phyloP scores from a whole-genome alignment of 2,888 invertebrate genomes.

The Xylota segnis region DNA sequence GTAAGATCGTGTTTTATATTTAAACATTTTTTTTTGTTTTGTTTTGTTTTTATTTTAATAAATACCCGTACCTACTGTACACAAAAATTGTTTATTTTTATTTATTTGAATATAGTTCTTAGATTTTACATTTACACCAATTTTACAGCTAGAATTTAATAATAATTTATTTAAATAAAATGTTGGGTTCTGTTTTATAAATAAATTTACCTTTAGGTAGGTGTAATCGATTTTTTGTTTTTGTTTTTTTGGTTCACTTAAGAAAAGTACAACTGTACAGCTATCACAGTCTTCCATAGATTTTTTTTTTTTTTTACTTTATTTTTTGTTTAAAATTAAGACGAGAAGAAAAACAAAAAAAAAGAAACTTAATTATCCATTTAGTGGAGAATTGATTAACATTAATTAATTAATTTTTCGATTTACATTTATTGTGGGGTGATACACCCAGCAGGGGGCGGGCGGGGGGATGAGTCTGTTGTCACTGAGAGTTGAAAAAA shows the following conservation, averaged over 20 bases:
- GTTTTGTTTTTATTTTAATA: conserved; percentile 62
- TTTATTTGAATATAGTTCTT: conserved; percentile 53
- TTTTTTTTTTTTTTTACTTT: conserved; percentile 58
- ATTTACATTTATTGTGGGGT: conserved; percentile 19
- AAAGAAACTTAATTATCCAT: conserved; percentile 10
- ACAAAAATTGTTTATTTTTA: conserved; percentile 56
- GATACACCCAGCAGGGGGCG: background rate
- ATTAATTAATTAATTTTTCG: conserved; percentile 32
- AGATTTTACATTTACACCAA: conserved; percentile 67
- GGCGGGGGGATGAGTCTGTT: conserved; percentile 3
- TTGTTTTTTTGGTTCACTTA: conserved; percentile 71
- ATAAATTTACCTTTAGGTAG: conserved; percentile 59
- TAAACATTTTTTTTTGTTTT: conserved; percentile 63
- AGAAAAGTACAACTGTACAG: conserved; percentile 79
- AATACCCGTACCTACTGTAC: conserved; percentile 76
- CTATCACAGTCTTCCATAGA: conserved; percentile 84
- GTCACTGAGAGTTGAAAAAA: background rate
- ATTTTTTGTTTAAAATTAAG: conserved; percentile 30
- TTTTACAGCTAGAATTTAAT: conserved; percentile 71
- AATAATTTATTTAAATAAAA: conserved; percentile 78
- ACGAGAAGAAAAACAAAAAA: conserved; percentile 44
- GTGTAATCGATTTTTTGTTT: conserved; percentile 66
- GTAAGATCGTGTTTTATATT: conserved; percentile 68
- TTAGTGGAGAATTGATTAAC: conserved; percentile 32
- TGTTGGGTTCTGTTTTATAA: conserved; percentile 50